These are phyloP conservation scores for Ameiurus melas DNA, from an alignment of 2,113 vertebrate species.

Conservation along the genomic window DNA sequence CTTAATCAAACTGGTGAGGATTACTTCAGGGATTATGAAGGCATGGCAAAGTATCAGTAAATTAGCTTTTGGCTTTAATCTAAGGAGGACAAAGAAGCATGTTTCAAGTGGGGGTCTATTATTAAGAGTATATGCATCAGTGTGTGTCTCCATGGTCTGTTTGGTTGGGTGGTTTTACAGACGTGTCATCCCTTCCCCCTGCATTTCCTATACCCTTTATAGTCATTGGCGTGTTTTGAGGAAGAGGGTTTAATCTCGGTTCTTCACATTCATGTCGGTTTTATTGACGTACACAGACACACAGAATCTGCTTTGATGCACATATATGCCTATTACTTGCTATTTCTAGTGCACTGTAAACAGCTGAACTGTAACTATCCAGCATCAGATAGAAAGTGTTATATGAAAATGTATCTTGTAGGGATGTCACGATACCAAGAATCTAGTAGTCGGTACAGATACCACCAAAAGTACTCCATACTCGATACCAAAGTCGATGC, in stretches of 20 bases:
- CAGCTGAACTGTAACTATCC: background rate
- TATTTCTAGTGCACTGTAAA: background rate
- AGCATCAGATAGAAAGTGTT: background rate
- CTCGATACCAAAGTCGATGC: too few species aligned
- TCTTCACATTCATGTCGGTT: constrained; percentile 28
- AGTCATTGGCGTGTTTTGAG: constrained; percentile 18
- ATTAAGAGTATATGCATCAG: constrained; percentile 33
- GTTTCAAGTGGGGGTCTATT: constrained; percentile 53
- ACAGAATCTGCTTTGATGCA: background rate
- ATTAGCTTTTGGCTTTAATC: constrained; percentile 77
- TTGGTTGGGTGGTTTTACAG: constrained; percentile 10
- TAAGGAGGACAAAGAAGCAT: constrained; percentile 63
- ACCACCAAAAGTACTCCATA: too few species aligned
- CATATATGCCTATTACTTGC: background rate
- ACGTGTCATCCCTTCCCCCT: constrained; percentile 15
- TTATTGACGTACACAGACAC: background rate
- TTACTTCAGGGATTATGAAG: constrained; percentile 74
- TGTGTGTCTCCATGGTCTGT: constrained; percentile 26
- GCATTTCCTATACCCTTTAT: constrained; percentile 29
- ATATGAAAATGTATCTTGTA: background rate
- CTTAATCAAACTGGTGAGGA: constrained; percentile 73
- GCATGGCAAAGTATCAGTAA: constrained; percentile 72
- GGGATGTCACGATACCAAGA: too few species aligned
- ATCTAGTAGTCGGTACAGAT: too few species aligned
- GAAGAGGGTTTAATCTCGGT: background rate